These are phyloP conservation scores for Malurus alboscapulatus DNA, from an alignment of 2,113 vertebrate genomes.

Conservation along the genomic window DNA sequence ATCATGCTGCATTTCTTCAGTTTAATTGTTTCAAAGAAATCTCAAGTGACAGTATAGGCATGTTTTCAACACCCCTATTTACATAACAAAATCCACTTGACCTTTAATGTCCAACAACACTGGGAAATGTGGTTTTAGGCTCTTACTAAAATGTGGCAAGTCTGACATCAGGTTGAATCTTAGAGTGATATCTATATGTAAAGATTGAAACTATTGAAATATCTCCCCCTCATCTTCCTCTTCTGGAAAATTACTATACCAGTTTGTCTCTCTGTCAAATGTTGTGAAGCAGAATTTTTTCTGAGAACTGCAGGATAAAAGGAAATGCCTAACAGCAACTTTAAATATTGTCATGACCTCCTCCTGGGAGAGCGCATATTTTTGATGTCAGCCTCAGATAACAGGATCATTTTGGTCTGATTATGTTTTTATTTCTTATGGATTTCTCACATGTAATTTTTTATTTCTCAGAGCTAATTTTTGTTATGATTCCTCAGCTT, in stretches of 20 bases:
- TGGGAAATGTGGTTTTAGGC: neutral
- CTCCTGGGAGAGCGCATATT: neutral
- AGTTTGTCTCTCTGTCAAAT: neutral
- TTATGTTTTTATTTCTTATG: neutral
- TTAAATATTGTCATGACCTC: neutral
- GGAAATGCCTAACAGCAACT: neutral
- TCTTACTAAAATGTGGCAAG: neutral
- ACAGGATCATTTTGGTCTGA: neutral
- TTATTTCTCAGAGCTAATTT: neutral
- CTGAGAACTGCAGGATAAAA: neutral
- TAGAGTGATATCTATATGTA: neutral
- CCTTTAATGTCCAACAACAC: neutral
- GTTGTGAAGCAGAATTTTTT: neutral
- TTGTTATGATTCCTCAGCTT: neutral
- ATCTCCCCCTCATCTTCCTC: neutral
- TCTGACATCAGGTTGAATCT: neutral
- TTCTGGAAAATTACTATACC: neutral
- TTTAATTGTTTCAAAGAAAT: neutral
- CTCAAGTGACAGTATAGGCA: neutral
- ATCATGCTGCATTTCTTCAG: neutral
- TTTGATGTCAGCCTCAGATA: neutral
- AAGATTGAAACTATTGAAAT: neutral
- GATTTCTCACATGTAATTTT: neutral
- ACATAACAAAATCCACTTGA: neutral
- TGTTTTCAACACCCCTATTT: neutral